A percentile compares a stretch with the other conserved stretches of the same genome.
Evolutionary conservation across 2,888 invertebrate genomes (phyloP).

Genomic region (Drepana falcataria): DNA sequence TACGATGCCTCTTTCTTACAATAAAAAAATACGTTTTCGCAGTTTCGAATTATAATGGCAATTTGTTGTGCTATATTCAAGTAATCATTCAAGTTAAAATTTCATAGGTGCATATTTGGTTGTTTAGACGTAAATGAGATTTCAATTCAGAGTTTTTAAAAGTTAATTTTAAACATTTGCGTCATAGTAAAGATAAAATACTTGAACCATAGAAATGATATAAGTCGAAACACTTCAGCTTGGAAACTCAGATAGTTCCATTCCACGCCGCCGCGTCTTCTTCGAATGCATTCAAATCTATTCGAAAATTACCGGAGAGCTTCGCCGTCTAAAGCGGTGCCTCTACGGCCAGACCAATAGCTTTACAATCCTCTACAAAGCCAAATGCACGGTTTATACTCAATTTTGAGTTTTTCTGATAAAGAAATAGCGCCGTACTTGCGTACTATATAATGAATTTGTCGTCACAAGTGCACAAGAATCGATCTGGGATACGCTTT

Average conservation of each 20-base stretch:
- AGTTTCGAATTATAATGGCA: too few species aligned
- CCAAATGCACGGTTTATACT: not conserved
- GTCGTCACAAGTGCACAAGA: slow-evolving; percentile 23
- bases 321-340: slow-evolving; percentile 28
- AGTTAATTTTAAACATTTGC: too few species aligned
- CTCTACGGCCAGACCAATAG: slow-evolving; percentile 32
- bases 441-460: slow-evolving; percentile 3
- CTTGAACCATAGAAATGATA: not conserved
- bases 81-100: too few species aligned
- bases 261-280: slow-evolving; percentile 21
- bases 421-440: slow-evolving; percentile 8
- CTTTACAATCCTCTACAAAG: slow-evolving; percentile 14
- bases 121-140: too few species aligned
- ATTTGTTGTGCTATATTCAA: too few species aligned
- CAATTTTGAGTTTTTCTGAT: slow-evolving; percentile 10
- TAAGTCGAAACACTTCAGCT: not conserved
- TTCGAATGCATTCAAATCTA: slow-evolving; percentile 39
- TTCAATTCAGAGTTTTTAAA: too few species aligned
- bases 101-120: too few species aligned
- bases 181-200: too few species aligned
- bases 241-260: slow-evolving; percentile 14
- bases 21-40: too few species aligned
- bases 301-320: slow-evolving; percentile 34
- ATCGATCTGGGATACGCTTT: slow-evolving; percentile 43
- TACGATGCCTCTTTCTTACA: too few species aligned